phyloP scores from a whole-genome alignment of 2,113 vertebrate genomes.

The Caretta caretta region DNA sequence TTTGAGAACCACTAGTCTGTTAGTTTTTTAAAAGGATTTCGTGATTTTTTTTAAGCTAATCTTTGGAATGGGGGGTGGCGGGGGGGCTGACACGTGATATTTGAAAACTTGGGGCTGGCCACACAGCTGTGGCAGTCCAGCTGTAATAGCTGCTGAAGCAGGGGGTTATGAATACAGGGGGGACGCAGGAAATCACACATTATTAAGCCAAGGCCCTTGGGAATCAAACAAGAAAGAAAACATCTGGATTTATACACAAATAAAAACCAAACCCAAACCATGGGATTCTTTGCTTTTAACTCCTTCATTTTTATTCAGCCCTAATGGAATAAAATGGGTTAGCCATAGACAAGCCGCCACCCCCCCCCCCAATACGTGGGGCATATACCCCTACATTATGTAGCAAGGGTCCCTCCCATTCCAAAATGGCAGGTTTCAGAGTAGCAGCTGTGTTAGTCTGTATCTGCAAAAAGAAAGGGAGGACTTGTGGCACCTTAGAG shows the following conservation, averaged over 20 bases:
- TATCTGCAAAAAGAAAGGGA: too few species aligned
- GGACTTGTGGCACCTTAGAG: too few species aligned
- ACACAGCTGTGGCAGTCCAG: too few species aligned
- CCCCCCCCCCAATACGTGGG: too few species aligned
- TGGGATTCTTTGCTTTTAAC: background rate
- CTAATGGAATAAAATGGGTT: background rate
- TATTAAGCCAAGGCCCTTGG: background rate
- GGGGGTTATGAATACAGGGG: background rate
- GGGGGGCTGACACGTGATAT: too few species aligned
- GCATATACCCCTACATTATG: too few species aligned
- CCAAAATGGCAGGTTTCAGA: too few species aligned
- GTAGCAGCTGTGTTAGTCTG: too few species aligned
- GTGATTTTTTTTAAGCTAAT: background rate
- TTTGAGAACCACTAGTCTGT: background rate
- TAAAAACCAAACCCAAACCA: background rate
- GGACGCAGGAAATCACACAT: background rate
- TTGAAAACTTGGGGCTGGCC: background rate
- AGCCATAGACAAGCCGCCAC: too few species aligned
- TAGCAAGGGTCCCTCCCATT: too few species aligned
- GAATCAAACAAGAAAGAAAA: background rate
- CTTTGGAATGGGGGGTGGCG: background rate
- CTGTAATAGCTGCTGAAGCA: background rate
- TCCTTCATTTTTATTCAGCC: background rate
- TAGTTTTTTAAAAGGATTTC: background rate
- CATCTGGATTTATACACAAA: background rate